phyloP scores from a whole-genome alignment of 1,140 invertebrate species.

The Melipona quadrifasciata region DNA sequence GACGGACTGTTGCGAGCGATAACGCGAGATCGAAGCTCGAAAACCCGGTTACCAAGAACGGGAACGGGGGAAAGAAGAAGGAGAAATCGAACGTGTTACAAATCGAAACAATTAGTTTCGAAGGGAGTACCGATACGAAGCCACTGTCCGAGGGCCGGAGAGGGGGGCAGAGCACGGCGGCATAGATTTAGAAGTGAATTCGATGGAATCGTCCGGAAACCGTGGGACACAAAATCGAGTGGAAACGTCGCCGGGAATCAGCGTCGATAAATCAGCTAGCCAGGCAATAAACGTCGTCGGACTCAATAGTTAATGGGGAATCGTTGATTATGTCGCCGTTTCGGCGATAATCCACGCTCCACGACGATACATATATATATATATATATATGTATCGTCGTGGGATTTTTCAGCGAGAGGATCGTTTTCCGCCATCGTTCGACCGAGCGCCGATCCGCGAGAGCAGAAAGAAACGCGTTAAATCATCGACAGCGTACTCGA shows the following conservation, averaged over 20 bases:
- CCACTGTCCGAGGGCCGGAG: background rate
- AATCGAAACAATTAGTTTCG: slow-evolving; percentile 37
- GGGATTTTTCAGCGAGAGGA: background rate
- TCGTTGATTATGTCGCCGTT: slow-evolving; percentile 60
- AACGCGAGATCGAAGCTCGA: background rate
- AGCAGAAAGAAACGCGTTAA: slow-evolving; percentile 29
- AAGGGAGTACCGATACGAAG: slow-evolving; percentile 33
- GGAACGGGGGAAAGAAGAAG: no score
- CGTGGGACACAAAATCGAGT: slow-evolving; percentile 43
- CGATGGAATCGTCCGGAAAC: slow-evolving; percentile 34
- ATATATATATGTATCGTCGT: slow-evolving; percentile 8
- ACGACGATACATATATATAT: slow-evolving; percentile 7
- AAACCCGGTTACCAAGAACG: background rate
- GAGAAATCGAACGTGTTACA: background rate
- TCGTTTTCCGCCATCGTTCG: slow-evolving; percentile 3
- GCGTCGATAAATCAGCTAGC: slow-evolving; percentile 56
- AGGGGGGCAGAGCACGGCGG: background rate
- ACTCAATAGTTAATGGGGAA: slow-evolving; percentile 59
- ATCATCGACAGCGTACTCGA: slow-evolving; percentile 50
- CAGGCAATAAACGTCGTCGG: slow-evolving; percentile 60
- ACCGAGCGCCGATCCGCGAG: background rate
- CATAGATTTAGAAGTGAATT: slow-evolving; percentile 21
- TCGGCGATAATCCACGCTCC: slow-evolving; percentile 56
- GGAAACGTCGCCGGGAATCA: slow-evolving; percentile 45
- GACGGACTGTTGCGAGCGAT: no score